These are phyloP conservation scores for Rallus limicola DNA, from an alignment of 2,113 vertebrate genomes.

Conservation along the genomic window DNA sequence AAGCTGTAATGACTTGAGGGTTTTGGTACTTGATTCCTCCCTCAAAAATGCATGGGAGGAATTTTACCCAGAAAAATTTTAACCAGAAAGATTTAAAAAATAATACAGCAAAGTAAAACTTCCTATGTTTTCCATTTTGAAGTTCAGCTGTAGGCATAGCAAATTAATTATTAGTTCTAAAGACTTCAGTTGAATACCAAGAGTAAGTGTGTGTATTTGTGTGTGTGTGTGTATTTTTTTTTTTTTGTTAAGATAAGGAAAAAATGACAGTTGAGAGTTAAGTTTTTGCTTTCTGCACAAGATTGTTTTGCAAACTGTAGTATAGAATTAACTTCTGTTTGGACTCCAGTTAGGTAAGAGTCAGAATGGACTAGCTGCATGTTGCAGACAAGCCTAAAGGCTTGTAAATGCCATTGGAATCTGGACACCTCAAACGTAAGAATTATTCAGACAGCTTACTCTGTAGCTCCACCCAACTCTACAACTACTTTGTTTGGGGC, in stretches of 20 bases:
- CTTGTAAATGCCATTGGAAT: background rate
- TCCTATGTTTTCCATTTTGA: background rate
- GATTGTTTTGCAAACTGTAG: background rate
- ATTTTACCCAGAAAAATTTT: background rate
- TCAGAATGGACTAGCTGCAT: background rate
- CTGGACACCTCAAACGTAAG: background rate
- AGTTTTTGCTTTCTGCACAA: background rate
- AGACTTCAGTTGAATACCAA: background rate
- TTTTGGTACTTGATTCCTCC: background rate
- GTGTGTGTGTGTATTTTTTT: no score
- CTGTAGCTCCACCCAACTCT: background rate
- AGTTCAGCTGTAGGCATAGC: background rate
- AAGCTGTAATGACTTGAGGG: background rate
- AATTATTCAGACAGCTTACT: background rate
- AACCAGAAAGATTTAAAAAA: background rate
- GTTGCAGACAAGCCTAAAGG: background rate
- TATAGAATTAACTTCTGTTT: background rate
- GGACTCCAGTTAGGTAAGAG: background rate
- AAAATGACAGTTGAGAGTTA: background rate
- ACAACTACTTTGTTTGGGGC: background rate
- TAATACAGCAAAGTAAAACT: background rate
- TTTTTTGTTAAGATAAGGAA: background rate
- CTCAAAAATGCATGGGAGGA: background rate
- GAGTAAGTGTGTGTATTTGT: rapidly evolving
- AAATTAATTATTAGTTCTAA: background rate